Percentiles rank a stretch among this genome's conserved stretches.
Evolutionary conservation across 2,797 vertebrate genomes (phyloP).

Genomic region (Cossypha caffra): DNA sequence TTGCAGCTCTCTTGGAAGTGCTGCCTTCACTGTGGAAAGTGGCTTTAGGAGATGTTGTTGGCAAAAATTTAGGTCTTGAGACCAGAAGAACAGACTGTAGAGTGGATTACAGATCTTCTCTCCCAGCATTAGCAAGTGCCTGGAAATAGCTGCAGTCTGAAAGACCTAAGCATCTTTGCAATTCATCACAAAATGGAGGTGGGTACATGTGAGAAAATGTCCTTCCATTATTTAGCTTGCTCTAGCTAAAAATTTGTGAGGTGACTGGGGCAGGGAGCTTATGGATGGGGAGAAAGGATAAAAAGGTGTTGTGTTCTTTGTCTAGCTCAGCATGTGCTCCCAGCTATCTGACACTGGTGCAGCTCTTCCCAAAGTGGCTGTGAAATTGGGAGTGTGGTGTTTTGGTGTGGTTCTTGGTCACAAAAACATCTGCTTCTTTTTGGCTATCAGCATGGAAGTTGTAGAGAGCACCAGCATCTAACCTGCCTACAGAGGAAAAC

Average conservation of each 20-base stretch:
- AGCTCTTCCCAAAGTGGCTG: not conserved
- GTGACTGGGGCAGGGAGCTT: not conserved
- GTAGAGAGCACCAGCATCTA: not conserved
- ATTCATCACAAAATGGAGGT: not conserved
- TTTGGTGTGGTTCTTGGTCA: not conserved
- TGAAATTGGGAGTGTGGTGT: not conserved
- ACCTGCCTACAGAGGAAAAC: not conserved
- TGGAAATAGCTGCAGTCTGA: not conserved
- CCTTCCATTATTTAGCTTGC: not conserved
- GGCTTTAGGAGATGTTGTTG: not conserved
- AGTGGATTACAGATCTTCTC: not conserved
- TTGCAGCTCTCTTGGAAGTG: accelerated
- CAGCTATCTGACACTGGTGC: not conserved
- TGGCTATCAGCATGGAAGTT: not conserved
- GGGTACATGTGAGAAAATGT: not conserved
- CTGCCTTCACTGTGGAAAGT: accelerated
- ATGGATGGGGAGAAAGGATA: not conserved
- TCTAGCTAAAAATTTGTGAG: not conserved
- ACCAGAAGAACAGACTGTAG: not conserved
- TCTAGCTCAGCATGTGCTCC: not conserved
- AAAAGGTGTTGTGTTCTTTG: not conserved
- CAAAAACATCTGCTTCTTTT: not conserved
- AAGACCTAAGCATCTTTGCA: not conserved
- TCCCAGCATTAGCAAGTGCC: not conserved
- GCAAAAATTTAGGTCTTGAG: not conserved